These are phyloP conservation scores for Pangasius larnaudii DNA, from an alignment of 2,797 vertebrate genomes.

Conservation along the genomic window DNA sequence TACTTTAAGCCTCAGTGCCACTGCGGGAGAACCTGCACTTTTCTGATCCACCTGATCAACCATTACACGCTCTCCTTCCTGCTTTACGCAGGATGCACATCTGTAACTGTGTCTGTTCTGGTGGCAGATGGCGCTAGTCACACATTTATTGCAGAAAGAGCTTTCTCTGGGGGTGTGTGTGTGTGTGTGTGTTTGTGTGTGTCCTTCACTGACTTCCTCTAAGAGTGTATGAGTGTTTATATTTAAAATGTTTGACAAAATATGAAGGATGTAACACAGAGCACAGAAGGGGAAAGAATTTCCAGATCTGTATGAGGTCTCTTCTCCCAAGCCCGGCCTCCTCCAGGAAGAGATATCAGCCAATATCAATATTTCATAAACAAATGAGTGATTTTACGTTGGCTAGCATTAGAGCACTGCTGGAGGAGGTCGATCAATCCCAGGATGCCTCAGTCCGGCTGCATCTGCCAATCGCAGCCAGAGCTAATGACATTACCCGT, in stretches of 20 bases:
- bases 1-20: conserved; percentile 39
- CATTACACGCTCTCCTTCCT: neutral
- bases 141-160: conserved; percentile 51
- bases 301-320: neutral
- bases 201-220: conserved; percentile 13
- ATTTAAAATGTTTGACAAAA: neutral
- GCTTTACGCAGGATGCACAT: conserved; percentile 34
- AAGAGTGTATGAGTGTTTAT: neutral
- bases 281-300: neutral
- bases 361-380: conserved; percentile 84
- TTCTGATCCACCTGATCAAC: neutral
- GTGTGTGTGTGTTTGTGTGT: neutral
- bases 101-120: conserved; percentile 20
- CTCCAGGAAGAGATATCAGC: conserved; percentile 67
- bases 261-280: neutral
- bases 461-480: conserved; percentile 70
- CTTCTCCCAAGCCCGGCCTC: conserved; percentile 32
- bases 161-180: neutral
- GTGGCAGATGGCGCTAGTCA: conserved; percentile 74
- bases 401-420: conserved; percentile 63
- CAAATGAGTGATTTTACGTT: conserved; percentile 72
- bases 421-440: conserved; percentile 71
- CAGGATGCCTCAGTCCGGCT: conserved; percentile 61
- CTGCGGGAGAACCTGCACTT: conserved; percentile 12
- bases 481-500: conserved; percentile 77